Base-by-base conservation (phyloP, 23 tunicate species). In the Trididemnum miniatum region DNA sequence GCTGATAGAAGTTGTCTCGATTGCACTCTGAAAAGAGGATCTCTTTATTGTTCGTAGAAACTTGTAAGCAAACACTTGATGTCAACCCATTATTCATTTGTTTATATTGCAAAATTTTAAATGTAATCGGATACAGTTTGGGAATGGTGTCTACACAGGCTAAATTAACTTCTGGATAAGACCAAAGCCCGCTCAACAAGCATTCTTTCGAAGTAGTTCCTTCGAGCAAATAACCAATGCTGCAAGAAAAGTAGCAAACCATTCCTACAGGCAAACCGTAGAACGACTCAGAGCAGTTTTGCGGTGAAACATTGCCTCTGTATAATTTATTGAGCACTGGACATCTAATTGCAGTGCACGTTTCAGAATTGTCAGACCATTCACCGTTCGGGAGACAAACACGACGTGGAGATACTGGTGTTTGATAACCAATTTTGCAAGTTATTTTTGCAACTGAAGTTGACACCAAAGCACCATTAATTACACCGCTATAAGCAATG, bases 121-220 rank as follows among this genome's bases (percentile, higher is more conserved):
- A 62, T 12, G 67, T 62, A 4, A 5, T 62, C 15, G 67, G 26
- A 25, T 62, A 62, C 4, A 25, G 26, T 62, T 62, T 5, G 22
- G 67, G 26, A 20, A n/a, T n/a, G 26, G 67, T 62, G 67, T 62
- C 67, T n/a, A 20, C 5, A n/a, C 67, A 62, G 26, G 67, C 67
- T 12, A 62, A 4, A 15, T 12, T 62, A 4, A 62, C 4, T 25
- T 62, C 67, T 12, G 67, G 67, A 25, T 4, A 20, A 25, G 67
- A 62, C 67, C 67, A 62, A 15, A 12, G 27, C 4, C 67, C 67
- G 4, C 67, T 26, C 22, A 62, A n/a, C 67, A 62, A 62, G 29
- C 67, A 62, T 62, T 62, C 67, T n/a, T 5, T 62, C 27, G 67
- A 62, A 20, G 67, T 12, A 4, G 26, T n/a, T 4, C 67, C 67